phyloP scores from a whole-genome alignment of 2,888 invertebrate species.

The Nomada flava region DNA sequence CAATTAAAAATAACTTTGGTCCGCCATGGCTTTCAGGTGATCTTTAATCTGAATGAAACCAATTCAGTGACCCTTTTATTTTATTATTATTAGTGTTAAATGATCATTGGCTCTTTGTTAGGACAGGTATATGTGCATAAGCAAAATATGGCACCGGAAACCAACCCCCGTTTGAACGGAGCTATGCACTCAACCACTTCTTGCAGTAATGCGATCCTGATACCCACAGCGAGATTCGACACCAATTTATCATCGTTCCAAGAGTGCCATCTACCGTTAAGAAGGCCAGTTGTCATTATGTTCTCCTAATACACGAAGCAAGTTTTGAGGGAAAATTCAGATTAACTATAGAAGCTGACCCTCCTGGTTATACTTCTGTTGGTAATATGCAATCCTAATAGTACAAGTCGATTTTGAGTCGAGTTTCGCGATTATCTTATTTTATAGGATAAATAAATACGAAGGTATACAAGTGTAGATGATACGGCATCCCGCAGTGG shows the following conservation, averaged over 20 bases:
- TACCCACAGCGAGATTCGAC: constrained; percentile 4
- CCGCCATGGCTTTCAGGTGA: too few species aligned
- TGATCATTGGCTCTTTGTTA: too few species aligned
- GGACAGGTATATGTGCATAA: too few species aligned
- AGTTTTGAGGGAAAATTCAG: constrained; percentile 34
- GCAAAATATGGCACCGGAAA: too few species aligned
- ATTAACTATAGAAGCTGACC: constrained; percentile 7
- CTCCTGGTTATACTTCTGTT: background rate
- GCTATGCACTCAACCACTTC: background rate
- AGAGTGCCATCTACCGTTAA: background rate
- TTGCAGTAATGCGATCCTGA: background rate
- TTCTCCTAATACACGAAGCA: constrained; percentile 7
- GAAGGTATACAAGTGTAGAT: background rate
- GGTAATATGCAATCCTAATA: constrained; percentile 1
- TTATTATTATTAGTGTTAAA: too few species aligned
- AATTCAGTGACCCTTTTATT: too few species aligned
- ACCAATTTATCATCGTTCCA: constrained; percentile 3
- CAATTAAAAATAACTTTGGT: too few species aligned
- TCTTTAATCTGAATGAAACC: too few species aligned
- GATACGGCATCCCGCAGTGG: too few species aligned
- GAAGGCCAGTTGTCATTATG: background rate
- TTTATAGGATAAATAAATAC: constrained; percentile 14
- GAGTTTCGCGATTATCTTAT: constrained; percentile 44
- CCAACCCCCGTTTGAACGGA: too few species aligned
- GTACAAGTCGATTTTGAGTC: constrained; percentile 49